Evolutionary conservation across 2,888 invertebrate species (phyloP).

Genomic region (Synanthedon vespiformis): DNA sequence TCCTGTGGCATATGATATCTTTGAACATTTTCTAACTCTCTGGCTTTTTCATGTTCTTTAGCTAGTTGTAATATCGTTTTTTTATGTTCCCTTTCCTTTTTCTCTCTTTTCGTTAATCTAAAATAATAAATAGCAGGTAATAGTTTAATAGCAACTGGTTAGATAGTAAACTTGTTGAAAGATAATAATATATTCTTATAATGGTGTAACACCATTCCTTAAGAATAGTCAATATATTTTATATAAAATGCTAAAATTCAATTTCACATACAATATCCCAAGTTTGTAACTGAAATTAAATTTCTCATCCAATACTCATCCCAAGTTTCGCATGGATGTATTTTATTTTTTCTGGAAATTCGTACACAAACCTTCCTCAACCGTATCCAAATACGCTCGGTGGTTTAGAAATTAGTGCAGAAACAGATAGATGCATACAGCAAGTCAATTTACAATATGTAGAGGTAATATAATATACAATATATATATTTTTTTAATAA

Average conservation of each 20-base stretch:
- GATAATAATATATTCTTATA: neutral
- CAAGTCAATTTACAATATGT: no score
- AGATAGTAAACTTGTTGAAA: neutral
- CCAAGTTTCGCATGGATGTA: no score
- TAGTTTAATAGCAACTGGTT: neutral
- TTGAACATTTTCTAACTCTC: conserved; percentile 92
- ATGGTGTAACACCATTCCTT: neutral
- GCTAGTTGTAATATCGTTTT: conserved; percentile 90
- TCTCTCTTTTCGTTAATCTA: conserved; percentile 89
- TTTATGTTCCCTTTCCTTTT: conserved; percentile 87
- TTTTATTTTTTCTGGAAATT: no score
- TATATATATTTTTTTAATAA: neutral
- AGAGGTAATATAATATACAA: neutral
- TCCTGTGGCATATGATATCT: conserved; percentile 96
- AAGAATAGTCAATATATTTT: no score
- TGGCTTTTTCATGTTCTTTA: conserved; percentile 94
- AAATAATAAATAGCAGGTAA: conserved; percentile 15
- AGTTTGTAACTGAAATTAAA: no score
- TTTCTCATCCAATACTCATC: no score
- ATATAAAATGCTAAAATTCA: no score
- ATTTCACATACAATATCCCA: no score
- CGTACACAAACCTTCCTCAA: no score
- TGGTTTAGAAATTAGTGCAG: no score
- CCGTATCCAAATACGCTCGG: no score
- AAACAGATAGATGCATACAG: no score